Evolutionary conservation across 2,888 invertebrate genomes (phyloP), one percentile per base, ranked within the genome.

Genomic region (Lobophora halterata): DNA sequence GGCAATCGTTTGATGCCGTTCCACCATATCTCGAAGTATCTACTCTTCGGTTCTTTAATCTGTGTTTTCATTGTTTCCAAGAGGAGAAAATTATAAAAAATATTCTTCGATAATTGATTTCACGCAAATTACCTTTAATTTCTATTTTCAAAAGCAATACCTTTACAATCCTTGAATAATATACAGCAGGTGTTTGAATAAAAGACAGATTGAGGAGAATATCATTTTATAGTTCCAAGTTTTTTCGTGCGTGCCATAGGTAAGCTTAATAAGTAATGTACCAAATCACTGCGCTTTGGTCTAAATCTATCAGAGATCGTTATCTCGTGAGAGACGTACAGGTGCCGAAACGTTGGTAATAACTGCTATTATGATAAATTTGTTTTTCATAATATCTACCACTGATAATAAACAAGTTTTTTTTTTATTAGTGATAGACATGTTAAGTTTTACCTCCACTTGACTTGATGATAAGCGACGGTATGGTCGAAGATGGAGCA

Each of bases 1-100:
- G 87, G 87, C 20, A 87, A 61, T 46, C 77, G 80, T 52, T 81
- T 85, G 19, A 87, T 85, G 1, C 82, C 83, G 10, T 73, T 67
- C 86, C 83, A 86, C 87, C 87, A 87, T 52, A 85, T 81, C 45
- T 75, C 67, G 2, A 79, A 63, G 49, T 83, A 85, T 42, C 60
- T 61, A 50, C 65, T 78, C 12, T 58, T 55, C 3, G 60, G 52
- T 24, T 66, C 65, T 37, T 58, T 68, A 1, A 8, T 21, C 9
- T 27, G 17, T 21, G 6, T 38, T 10, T 25, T 7, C 25, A 14
- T 30, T 4, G 5, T 24, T 9, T 12, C n/a, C n/a, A n/a, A n/a
- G n/a, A n/a, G n/a, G n/a, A n/a, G n/a, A n/a, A n/a, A n/a, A n/a
- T n/a, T n/a, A n/a, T n/a, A n/a, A n/a, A n/a, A n/a, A n/a, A n/a